Evolutionary conservation across 2,888 invertebrate genomes (phyloP), one percentile per base, ranked within the genome.

Genomic region (Bugulina stolonifera): DNA sequence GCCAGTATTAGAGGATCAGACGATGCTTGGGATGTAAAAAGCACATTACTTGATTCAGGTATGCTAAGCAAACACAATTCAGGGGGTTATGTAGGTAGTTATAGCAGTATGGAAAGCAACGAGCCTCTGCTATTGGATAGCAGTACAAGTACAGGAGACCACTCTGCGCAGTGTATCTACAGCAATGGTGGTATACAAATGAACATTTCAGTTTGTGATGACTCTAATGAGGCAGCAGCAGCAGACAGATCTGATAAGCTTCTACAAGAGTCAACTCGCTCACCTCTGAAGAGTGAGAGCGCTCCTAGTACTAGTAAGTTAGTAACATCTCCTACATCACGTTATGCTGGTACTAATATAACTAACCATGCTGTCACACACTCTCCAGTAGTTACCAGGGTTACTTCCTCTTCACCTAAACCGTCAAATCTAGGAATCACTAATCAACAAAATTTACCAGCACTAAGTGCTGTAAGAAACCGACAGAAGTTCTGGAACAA

Each of bases 91-190:
- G 32, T 27, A n/a, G 64, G 64, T 14, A 27, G 64, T 18, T 64
- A 64, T n/a, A 34, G 32, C 32, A 64, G 27, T 32, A 64, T 64
- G 64, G 64, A 64, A n/a, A 64, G 64, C 32, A 64, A 32, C 32
- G 32, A 64, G 34, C 64, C 64, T 27, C 64, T 64, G 25, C 64
- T 64, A 64, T 64, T 64, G 64, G 64, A 64, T 64, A 64, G 64
- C 34, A 34, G 32, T 10, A 27, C 22, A 27, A 64, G 64, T 32
- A 43, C 43, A 10, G 43, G 10, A 10, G 43, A 43, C 5, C 10
- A 5, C 18, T 43, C 43, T 18, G 18, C 43, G 5, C 43, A 5
- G 5, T 43, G 43, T 18, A 22, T 32, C 32, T 64, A 32, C 34
- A 64, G 64, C n/a, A 64, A 64, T 64, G 64, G 64, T 5, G 64